phyloP scores from a whole-genome alignment of 92 coral and sea anemone species.

The Montipora capitata region DNA sequence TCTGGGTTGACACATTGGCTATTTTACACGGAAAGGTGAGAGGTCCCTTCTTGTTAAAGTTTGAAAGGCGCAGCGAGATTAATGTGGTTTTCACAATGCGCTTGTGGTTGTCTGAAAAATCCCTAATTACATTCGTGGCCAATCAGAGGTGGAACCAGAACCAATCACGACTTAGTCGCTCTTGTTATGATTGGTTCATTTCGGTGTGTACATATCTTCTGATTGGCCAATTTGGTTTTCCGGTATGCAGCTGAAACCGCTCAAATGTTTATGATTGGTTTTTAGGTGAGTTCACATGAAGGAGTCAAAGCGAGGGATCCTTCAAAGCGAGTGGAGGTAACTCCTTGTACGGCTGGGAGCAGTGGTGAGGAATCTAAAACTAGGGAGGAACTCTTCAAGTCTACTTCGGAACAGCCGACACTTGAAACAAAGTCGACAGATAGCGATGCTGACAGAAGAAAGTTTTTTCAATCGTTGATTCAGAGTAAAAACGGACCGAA shows the following conservation, averaged over 20 bases:
- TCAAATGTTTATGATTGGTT: not conserved
- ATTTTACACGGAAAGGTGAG: slow-evolving; percentile 95
- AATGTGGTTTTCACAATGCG: no score
- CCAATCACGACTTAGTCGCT: not conserved
- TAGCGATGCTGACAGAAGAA: slow-evolving; percentile 79
- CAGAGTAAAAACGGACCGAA: slow-evolving; percentile 74
- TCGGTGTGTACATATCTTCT: no score
- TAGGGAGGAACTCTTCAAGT: not conserved
- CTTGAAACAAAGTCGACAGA: slow-evolving; percentile 43
- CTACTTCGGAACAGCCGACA: slow-evolving; percentile 15
- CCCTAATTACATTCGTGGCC: no score
- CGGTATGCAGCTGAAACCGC: not conserved
- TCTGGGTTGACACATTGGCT: slow-evolving; percentile 97
- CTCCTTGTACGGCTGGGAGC: slow-evolving; percentile 10
- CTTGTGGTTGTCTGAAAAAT: no score
- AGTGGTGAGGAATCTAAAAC: slow-evolving; percentile 21
- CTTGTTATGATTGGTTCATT: no score
- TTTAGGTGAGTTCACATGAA: slow-evolving; percentile 60
- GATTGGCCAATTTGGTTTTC: not conserved
- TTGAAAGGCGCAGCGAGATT: no score
- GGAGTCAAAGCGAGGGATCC: slow-evolving; percentile 51
- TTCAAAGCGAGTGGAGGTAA: not conserved
- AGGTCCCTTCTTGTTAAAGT: no score
- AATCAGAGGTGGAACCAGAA: not conserved
- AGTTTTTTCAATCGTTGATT: slow-evolving; percentile 92